Evolutionary conservation across 2,113 vertebrate genomes (phyloP).

Genomic region (Leptodactylus fuscus): DNA sequence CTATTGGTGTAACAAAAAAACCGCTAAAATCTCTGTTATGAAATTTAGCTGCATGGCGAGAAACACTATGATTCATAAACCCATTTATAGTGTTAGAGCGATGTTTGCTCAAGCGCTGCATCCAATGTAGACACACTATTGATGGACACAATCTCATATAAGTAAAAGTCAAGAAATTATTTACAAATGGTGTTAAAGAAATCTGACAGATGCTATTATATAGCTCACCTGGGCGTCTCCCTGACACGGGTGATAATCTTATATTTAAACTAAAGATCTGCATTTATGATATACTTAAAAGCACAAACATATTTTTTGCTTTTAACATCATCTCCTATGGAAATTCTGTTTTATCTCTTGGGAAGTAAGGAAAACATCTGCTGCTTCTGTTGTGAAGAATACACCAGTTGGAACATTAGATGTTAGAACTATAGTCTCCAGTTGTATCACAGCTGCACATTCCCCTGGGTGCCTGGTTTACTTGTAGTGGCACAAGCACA

Average conservation of each 20-base stretch:
- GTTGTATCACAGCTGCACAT: constrained; percentile 49
- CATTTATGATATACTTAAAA: neutral
- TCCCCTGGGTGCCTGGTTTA: constrained; percentile 39
- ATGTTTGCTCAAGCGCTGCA: too few relatives aligned
- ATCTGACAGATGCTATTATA: too few relatives aligned
- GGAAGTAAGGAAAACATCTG: constrained; percentile 47
- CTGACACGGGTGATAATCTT: neutral
- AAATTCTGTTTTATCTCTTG: constrained; percentile 23
- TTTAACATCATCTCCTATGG: neutral
- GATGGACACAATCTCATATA: neutral
- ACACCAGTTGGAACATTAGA: constrained; percentile 42
- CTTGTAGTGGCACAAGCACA: constrained; percentile 25
- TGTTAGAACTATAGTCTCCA: constrained; percentile 41
- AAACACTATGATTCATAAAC: too few relatives aligned
- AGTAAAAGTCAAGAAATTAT: neutral
- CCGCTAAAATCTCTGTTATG: too few relatives aligned
- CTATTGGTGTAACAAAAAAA: too few relatives aligned
- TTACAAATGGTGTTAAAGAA: neutral
- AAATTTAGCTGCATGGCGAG: too few relatives aligned
- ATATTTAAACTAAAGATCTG: neutral
- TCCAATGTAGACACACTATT: too few relatives aligned
- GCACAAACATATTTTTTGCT: neutral
- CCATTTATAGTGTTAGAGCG: too few relatives aligned
- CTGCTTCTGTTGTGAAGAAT: constrained; percentile 34
- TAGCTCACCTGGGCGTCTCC: too few relatives aligned